Evolutionary conservation across 2,888 invertebrate species (phyloP), one percentile per base, ranked within the genome.

Genomic region (Sepioteuthis lessoniana): DNA sequence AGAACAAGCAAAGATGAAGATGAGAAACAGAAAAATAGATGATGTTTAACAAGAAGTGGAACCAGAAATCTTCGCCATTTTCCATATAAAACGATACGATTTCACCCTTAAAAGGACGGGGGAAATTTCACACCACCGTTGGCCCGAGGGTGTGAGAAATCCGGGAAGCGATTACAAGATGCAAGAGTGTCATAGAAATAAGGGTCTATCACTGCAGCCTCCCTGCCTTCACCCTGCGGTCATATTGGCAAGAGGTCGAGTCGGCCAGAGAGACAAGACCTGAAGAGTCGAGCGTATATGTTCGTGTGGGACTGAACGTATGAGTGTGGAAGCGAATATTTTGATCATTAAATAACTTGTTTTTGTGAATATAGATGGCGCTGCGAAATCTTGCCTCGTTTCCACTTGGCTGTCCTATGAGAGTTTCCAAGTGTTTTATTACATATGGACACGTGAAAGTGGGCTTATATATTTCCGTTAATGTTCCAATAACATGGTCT

Each of bases 281-380:
- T 76, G 76, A 35, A 35, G 76, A 76, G 35, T n/a, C 76, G n/a
- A 10, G 76, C 10, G n/a, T 21, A n/a, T 4, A 10, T 76, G 76
- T 60, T 8, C 5, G 60, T 60, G 60, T 31, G 60, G 5, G 31
- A 25, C 7, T 60, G 5, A 2, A 7, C 3, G 8, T 31, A 31
- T 60, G 31, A 7, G n/a, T n/a, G 16, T 35, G n/a, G 16, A n/a
- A 19, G 10, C 16, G 4, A 25, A n/a, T 76, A 76, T 76, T 76
- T 76, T 76, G 76, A 76, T 76, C 76, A 76, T 76, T 76, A 76
- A 76, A n/a, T n/a, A 76, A 76, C 76, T 76, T 76, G 76, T 76
- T 76, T 76, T 76, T n/a, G 16, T 35, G 76, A 76, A 76, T n/a
- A 7, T n/a, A n/a, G 76, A 76, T 76, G n/a, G 76, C 76, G n/a